phyloP scores from a whole-genome alignment of 2,888 invertebrate genomes.

The Ochlodes sylvanus region DNA sequence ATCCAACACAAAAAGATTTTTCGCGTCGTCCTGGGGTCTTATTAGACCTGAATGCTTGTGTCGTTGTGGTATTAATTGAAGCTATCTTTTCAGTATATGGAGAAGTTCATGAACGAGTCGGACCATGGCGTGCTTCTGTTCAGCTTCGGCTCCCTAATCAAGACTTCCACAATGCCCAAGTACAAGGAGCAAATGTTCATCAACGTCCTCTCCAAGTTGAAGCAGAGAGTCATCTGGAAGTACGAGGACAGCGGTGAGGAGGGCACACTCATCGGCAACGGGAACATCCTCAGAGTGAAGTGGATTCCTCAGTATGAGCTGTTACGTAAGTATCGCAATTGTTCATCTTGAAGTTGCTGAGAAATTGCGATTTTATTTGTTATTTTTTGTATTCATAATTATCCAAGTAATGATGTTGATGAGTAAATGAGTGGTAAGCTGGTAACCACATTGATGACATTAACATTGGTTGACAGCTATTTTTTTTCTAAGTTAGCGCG shows the following conservation, averaged over 20 bases:
- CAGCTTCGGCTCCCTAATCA: constrained; percentile 92
- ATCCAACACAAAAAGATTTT: too few relatives aligned
- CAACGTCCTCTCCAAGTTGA: constrained; percentile 86
- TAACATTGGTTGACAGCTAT: too few relatives aligned
- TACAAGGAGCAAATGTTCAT: constrained; percentile 86
- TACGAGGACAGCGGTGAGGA: constrained; percentile 86
- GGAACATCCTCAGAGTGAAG: constrained; percentile 84
- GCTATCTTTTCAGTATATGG: constrained; percentile 81
- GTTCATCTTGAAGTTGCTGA: too few relatives aligned
- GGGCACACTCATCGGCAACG: constrained; percentile 58
- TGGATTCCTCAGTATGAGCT: constrained; percentile 91
- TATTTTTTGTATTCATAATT: too few relatives aligned
- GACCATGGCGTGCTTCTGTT: constrained; percentile 89
- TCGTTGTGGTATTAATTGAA: background rate
- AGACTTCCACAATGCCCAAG: constrained; percentile 87
- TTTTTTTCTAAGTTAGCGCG: too few relatives aligned
- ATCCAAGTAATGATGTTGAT: too few relatives aligned
- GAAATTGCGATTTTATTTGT: too few relatives aligned
- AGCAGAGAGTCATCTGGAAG: constrained; percentile 91
- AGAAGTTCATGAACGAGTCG: constrained; percentile 87
- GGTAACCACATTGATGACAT: too few relatives aligned
- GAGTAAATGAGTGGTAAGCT: too few relatives aligned
- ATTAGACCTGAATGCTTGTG: too few relatives aligned
- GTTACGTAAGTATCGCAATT: constrained; percentile 83
- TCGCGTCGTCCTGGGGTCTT: too few relatives aligned